Conservation (phyloP, 1,140 invertebrate species). For the Drosophila athabasca region DNA sequence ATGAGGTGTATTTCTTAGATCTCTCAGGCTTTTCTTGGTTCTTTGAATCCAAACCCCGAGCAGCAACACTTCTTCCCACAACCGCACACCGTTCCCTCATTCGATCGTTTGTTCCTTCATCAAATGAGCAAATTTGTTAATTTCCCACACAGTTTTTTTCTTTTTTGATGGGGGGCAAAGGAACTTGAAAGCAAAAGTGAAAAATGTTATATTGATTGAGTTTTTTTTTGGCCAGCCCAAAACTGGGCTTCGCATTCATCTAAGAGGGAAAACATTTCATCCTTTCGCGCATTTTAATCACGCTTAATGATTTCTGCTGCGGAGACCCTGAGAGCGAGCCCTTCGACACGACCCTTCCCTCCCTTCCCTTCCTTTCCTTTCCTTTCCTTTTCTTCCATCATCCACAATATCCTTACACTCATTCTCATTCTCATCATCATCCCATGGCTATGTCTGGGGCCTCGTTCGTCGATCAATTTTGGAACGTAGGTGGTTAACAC, state of each 20-base stretch:
- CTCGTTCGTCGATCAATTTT: constrained; percentile 26
- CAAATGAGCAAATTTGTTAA: constrained; percentile 48
- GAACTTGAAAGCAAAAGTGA: constrained; percentile 33
- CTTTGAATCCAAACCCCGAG: no score
- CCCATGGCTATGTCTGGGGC: neutral
- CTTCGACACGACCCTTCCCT: constrained; percentile 20
- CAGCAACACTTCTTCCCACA: neutral
- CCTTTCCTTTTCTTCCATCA: neutral
- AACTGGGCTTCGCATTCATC: constrained; percentile 7
- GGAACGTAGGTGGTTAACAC: constrained; percentile 60
- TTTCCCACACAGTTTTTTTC: constrained; percentile 27
- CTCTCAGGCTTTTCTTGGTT: no score
- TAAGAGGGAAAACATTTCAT: constrained; percentile 52
- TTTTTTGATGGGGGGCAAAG: no score
- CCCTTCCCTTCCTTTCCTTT: no score
- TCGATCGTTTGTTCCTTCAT: constrained; percentile 4
- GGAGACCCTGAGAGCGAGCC: constrained; percentile 9
- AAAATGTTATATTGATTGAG: constrained; percentile 45
- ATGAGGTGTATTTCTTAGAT: no score
- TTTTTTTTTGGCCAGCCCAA: constrained; percentile 17
- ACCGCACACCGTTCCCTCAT: neutral
- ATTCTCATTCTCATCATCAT: constrained; percentile 8
- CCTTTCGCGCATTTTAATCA: constrained; percentile 68
- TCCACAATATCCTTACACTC: neutral
- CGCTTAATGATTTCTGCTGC: constrained; percentile 64